A percentile compares a stretch with the other conserved stretches of the same genome.
These are phyloP conservation scores for Holothuria glaberrima DNA, from an alignment of 35 echinoderm and acorn worm species.

Conservation along the genomic window DNA sequence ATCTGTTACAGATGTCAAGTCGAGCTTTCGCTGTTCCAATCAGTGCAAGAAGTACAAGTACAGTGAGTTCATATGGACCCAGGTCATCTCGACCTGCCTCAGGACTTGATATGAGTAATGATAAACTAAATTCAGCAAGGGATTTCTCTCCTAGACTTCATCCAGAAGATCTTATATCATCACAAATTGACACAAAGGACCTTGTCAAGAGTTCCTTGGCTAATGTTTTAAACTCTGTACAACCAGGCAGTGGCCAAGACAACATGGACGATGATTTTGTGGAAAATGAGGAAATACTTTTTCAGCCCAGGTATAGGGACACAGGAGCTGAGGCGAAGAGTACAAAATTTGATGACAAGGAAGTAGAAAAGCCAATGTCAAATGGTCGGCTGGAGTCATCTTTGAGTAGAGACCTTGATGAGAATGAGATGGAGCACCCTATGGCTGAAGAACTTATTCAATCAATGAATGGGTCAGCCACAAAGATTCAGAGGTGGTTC, in stretches of 20 bases:
- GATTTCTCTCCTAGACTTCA: constrained; percentile 27
- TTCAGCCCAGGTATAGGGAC: background rate
- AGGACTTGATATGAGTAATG: constrained; percentile 19
- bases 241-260: background rate
- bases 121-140: constrained; percentile 26
- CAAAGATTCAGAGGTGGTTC: constrained; percentile 89
- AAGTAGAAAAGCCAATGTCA: background rate
- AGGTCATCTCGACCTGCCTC: constrained; percentile 37
- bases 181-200: constrained; percentile 35
- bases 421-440: constrained; percentile 54
- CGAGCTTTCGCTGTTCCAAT: constrained; percentile 83
- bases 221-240: constrained; percentile 42
- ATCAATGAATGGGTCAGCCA: constrained; percentile 81
- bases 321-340: background rate
- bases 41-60: constrained; percentile 92
- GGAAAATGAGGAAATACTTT: constrained; percentile 42
- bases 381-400: background rate
- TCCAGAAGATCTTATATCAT: constrained; percentile 37
- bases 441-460: constrained; percentile 90
- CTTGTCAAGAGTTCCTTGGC: constrained; percentile 33
- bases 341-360: background rate
- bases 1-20: constrained; percentile 70
- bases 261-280: constrained; percentile 52
- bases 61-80: constrained; percentile 78
- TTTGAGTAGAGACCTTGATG: background rate